Evolutionary conservation across 2,797 vertebrate genomes (phyloP).

Genomic region (Xiphorhynchus erythropygius): DNA sequence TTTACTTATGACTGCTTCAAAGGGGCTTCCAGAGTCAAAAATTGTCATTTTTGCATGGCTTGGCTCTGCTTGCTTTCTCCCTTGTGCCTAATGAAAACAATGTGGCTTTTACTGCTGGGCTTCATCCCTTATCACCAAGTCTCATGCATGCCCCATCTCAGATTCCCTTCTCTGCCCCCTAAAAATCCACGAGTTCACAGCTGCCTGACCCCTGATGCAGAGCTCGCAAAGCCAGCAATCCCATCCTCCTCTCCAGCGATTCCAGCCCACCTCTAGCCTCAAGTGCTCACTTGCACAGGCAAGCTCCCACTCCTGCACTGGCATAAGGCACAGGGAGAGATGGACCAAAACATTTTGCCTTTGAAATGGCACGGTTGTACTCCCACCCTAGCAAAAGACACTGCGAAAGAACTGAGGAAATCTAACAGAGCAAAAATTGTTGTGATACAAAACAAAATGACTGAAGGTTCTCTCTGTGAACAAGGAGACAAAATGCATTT

Average conservation of each 20-base stretch:
- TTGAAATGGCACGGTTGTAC: not conserved
- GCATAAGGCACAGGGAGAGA: fast-evolving
- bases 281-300: fast-evolving
- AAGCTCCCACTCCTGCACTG: not conserved
- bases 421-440: not conserved
- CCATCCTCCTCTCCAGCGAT: not conserved
- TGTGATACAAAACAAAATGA: not conserved
- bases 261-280: not conserved
- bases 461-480: not conserved
- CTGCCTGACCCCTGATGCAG: not conserved
- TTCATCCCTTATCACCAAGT: not conserved
- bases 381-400: not conserved
- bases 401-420: not conserved
- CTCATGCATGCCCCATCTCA: fast-evolving
- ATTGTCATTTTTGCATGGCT: not conserved
- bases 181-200: not conserved
- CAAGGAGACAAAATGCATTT: not conserved
- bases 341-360: not conserved
- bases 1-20: not conserved
- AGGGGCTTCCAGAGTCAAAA: not conserved
- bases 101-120: not conserved
- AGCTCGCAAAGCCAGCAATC: fast-evolving
- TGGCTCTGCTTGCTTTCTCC: not conserved
- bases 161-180: not conserved
- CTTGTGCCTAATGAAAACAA: not conserved